A percentile compares a stretch with the other conserved stretches of the same genome.
Conservation (phyloP, 64 coral and sea anemone species). For the Pocillopora damicornis region DNA sequence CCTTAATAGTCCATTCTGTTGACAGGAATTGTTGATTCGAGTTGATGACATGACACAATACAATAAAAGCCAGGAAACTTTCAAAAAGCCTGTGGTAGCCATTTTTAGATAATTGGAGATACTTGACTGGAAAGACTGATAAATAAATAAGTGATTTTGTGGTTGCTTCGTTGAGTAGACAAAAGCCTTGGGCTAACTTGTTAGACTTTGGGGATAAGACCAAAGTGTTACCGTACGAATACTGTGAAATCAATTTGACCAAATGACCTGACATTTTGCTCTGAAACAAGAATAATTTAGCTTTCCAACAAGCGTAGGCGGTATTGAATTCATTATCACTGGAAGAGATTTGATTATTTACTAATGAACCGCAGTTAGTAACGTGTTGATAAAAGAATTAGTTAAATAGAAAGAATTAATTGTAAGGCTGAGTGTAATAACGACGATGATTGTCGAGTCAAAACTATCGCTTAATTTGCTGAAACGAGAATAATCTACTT, state of each 20-base stretch:
- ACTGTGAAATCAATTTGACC: background rate
- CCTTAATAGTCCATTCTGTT: background rate
- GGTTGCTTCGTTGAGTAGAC: background rate
- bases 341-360: too few relatives aligned
- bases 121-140: background rate
- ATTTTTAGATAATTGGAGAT: background rate
- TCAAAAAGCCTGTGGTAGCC: background rate
- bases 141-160: background rate
- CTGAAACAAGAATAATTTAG: too few relatives aligned
- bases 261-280: background rate
- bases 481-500: too few relatives aligned
- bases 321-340: too few relatives aligned
- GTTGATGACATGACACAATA: background rate
- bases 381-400: too few relatives aligned
- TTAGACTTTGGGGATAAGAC: background rate
- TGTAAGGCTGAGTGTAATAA: too few relatives aligned
- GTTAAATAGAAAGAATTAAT: too few relatives aligned
- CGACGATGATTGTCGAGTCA: too few relatives aligned
- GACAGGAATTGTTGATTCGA: background rate
- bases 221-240: background rate
- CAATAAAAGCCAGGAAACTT: background rate
- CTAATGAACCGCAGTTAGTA: too few relatives aligned
- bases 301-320: too few relatives aligned
- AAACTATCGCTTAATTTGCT: too few relatives aligned
- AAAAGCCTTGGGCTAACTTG: background rate